These are phyloP conservation scores for Antigone vipio DNA, from an alignment of 2,113 vertebrate genomes.

Conservation along the genomic window DNA sequence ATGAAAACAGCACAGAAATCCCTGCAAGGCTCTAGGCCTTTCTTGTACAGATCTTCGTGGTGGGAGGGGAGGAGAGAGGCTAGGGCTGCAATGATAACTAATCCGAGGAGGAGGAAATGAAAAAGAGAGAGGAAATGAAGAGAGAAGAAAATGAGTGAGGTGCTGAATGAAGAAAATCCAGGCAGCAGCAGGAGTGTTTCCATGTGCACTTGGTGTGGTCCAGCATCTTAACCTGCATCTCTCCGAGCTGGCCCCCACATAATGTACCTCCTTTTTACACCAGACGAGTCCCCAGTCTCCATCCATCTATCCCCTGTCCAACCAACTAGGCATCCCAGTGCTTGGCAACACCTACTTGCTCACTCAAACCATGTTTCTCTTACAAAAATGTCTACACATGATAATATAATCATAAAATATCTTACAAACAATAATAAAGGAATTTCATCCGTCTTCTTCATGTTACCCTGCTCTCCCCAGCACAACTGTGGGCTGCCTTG, in stretches of 20 bases:
- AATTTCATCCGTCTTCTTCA: too few relatives aligned
- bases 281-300: background rate
- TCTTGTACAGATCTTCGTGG: background rate
- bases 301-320: background rate
- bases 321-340: background rate
- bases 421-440: background rate
- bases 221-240: background rate
- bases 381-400: background rate
- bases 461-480: background rate
- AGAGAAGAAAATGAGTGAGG: background rate
- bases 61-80: background rate
- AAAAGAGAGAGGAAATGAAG: background rate
- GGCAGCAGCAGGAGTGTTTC: background rate
- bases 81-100: background rate
- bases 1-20: background rate
- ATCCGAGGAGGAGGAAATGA: background rate
- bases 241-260: fast-evolving
- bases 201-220: fast-evolving
- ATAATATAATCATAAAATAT: too few relatives aligned
- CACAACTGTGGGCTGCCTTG: background rate
- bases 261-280: background rate
- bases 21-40: background rate
- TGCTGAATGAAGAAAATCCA: background rate
- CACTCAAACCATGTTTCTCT: background rate
- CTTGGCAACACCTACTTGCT: background rate